Base-by-base conservation (phyloP, 2,888 invertebrate species). In the Sycophila texana region DNA sequence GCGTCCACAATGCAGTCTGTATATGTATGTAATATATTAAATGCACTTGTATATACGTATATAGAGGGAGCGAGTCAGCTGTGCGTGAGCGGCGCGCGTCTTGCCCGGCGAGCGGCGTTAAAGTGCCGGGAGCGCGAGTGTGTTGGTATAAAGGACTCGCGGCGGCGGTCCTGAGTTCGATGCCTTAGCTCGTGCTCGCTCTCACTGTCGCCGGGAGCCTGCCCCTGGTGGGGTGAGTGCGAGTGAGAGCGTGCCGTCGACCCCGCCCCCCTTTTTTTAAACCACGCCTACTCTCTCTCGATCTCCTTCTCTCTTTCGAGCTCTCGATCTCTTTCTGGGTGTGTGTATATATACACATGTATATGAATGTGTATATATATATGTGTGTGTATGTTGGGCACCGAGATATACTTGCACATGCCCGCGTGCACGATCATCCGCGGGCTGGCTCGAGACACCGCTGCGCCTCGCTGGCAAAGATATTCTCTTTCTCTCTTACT, bases 161-260 rank as follows among this genome's bases (percentile, higher is more conserved):
- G n/a, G 60, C 26, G 49, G 86, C 84, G 84, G 84, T 87, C 85
- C 87, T 84, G 88, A 89, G 89, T 89, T 89, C 88, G 89, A 89
- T 89, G 89, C 88, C 87, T 85, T 85, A 83, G 84, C 82, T 16
- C 75, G 53, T 47, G 63, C 63, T 70, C 63, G 61, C 74, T 66
- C 70, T 30, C 68, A 7, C 18, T 30, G 13, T 47, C 18, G 47
- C 67, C 26, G 58, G 53, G 68, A 26, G 53, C 61, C 0, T 63
- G 30, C 39, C 61, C 51, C 58, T 74, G 83, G 82, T 74, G 81
- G 82, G 83, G 82, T 83, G 85, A 84, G 83, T 83, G 83, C 83
- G 84, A 85, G 85, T 84, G 83, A 83, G 84, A 84, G 85, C 86
- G 84, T 85, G 86, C 86, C 85, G 84, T 81, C 76, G 74, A 72